Percentiles rank a stretch among this genome's conserved stretches.
phyloP scores from a whole-genome alignment of 1,140 invertebrate species.

The Saxidomus purpurata region DNA sequence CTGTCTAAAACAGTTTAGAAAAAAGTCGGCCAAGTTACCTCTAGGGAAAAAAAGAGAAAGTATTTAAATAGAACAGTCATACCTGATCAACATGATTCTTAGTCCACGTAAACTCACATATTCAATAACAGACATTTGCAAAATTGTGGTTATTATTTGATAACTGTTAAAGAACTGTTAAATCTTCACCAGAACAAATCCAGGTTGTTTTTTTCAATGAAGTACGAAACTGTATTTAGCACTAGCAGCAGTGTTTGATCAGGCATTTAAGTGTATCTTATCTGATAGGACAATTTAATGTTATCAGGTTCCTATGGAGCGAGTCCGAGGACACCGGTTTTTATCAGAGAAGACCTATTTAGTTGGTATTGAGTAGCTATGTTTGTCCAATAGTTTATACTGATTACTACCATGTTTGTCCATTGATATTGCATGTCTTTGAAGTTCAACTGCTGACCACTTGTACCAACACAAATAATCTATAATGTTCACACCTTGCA shows the following conservation, averaged over 20 bases:
- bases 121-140: too few species aligned
- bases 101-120: too few species aligned
- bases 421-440: constrained; percentile 1
- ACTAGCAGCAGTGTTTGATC: constrained; percentile 2
- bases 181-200: background rate
- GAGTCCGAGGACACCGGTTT: constrained; percentile 9
- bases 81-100: too few species aligned
- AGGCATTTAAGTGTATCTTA: constrained; percentile 41
- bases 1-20: too few species aligned
- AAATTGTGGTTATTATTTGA: too few species aligned
- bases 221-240: background rate
- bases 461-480: constrained; percentile 19
- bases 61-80: too few species aligned
- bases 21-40: too few species aligned
- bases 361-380: background rate
- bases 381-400: constrained; percentile 22
- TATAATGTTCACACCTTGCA: constrained; percentile 38
- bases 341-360: constrained; percentile 5
- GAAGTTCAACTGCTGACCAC: constrained; percentile 15
- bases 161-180: too few species aligned
- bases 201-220: background rate
- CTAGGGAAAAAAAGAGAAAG: too few species aligned
- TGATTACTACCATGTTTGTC: background rate
- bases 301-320: constrained; percentile 5
- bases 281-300: constrained; percentile 19